A percentile compares a stretch with the other conserved stretches of the same genome.
phyloP scores from a whole-genome alignment of 2,797 vertebrate species.

The Lagocephalus sceleratus region DNA sequence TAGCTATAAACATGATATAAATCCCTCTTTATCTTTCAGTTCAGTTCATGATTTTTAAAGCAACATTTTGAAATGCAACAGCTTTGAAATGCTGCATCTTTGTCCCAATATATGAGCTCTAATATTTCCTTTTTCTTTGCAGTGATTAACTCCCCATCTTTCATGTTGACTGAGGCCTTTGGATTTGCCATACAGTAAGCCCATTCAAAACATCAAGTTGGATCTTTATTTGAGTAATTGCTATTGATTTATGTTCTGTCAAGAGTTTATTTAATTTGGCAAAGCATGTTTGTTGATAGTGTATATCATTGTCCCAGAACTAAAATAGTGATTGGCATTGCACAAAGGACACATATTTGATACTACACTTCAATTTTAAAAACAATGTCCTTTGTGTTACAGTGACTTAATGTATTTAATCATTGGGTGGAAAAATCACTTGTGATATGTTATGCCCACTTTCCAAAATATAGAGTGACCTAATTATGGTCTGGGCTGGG shows the following conservation, averaged over 20 bases:
- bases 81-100: constrained; percentile 13
- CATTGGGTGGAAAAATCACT: no score
- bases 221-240: constrained; percentile 40
- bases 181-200: constrained; percentile 21
- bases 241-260: constrained; percentile 35
- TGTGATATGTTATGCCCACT: no score
- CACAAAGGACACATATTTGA: no score
- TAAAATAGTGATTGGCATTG: no score
- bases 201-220: constrained; percentile 42
- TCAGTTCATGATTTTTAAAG: constrained; percentile 14
- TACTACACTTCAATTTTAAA: no score
- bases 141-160: constrained; percentile 21
- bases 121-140: constrained; percentile 5
- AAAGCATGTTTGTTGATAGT: constrained; percentile 3
- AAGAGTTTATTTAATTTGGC: constrained; percentile 63
- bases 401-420: no score
- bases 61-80: constrained; percentile 25
- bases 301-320: constrained; percentile 15
- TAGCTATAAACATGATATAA: constrained; percentile 20
- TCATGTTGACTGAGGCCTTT: constrained; percentile 12
- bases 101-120: constrained; percentile 8
- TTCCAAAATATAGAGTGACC: no score
- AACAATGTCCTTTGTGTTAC: no score
- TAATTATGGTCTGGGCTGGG: no score
- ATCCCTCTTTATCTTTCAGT: constrained; percentile 36